Conservation (phyloP, 2,888 invertebrate genomes). For the Nebria salina region DNA sequence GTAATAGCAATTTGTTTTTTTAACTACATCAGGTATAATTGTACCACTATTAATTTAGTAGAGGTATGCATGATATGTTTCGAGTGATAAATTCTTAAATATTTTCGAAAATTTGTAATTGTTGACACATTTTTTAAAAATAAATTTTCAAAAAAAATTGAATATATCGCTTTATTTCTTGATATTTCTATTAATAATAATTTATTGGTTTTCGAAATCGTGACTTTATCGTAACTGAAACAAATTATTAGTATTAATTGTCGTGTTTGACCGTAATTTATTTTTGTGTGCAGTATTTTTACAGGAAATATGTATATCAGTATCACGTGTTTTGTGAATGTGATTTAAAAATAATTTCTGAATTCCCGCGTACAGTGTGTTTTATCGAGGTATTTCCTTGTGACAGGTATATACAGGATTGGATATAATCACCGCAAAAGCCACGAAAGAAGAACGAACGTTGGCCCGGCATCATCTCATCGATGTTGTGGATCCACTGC, state of each 20-base stretch:
- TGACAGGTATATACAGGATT: constrained; percentile 91
- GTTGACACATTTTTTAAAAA: too few relatives aligned
- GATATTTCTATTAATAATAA: too few relatives aligned
- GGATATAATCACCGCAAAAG: constrained; percentile 94
- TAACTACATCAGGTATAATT: background rate
- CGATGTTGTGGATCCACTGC: constrained; percentile 83
- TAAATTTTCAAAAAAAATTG: too few relatives aligned
- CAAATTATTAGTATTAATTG: background rate
- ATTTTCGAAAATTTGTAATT: too few relatives aligned
- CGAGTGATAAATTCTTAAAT: too few relatives aligned
- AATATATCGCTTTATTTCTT: too few relatives aligned
- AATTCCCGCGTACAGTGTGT: background rate
- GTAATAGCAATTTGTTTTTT: background rate
- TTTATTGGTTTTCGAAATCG: background rate
- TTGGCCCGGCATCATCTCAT: constrained; percentile 88
- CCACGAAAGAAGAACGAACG: constrained; percentile 79
- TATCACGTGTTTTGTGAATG: background rate
- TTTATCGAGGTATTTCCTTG: constrained; percentile 42
- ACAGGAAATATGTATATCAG: background rate
- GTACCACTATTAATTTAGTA: background rate
- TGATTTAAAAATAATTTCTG: background rate
- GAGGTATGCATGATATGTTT: too few relatives aligned
- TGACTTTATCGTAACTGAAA: background rate
- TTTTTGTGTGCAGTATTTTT: background rate
- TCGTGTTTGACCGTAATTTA: background rate